These are phyloP conservation scores for Stictocephala bisonia DNA, from an alignment of 2,888 invertebrate species.

Conservation along the genomic window DNA sequence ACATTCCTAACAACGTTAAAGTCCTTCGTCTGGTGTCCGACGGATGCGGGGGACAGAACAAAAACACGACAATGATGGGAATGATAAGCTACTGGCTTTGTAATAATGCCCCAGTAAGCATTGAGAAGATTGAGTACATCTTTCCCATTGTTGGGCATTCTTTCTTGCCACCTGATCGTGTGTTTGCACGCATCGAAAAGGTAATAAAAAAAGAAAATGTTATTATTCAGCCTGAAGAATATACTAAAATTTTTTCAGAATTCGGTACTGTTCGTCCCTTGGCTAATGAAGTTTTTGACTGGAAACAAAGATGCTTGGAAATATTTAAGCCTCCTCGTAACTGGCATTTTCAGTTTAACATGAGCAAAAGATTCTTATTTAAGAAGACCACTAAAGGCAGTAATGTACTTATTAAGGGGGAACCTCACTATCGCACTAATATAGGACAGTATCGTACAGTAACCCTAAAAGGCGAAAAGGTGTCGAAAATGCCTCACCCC, in stretches of 20 bases:
- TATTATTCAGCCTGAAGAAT: slow-evolving; percentile 48
- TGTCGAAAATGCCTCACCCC: background rate
- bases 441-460: background rate
- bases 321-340: background rate
- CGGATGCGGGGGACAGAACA: slow-evolving; percentile 54
- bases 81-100: slow-evolving; percentile 48
- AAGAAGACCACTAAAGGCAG: background rate
- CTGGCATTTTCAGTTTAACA: slow-evolving; percentile 35
- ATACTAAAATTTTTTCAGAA: slow-evolving; percentile 22
- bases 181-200: slow-evolving; percentile 51
- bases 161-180: slow-evolving; percentile 50
- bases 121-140: background rate
- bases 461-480: background rate
- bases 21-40: slow-evolving; percentile 49
- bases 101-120: background rate
- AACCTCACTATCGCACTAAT: background rate
- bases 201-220: slow-evolving; percentile 44
- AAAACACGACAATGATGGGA: slow-evolving; percentile 51
- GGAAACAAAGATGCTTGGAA: background rate
- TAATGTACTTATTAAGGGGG: background rate
- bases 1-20: slow-evolving; percentile 23
- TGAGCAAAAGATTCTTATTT: slow-evolving; percentile 6
- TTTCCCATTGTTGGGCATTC: slow-evolving; percentile 49
- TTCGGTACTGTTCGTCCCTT: background rate
- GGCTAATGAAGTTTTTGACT: background rate